Base-by-base conservation (phyloP, 1,140 invertebrate genomes). In the Neoseiulus cucumeris region DNA sequence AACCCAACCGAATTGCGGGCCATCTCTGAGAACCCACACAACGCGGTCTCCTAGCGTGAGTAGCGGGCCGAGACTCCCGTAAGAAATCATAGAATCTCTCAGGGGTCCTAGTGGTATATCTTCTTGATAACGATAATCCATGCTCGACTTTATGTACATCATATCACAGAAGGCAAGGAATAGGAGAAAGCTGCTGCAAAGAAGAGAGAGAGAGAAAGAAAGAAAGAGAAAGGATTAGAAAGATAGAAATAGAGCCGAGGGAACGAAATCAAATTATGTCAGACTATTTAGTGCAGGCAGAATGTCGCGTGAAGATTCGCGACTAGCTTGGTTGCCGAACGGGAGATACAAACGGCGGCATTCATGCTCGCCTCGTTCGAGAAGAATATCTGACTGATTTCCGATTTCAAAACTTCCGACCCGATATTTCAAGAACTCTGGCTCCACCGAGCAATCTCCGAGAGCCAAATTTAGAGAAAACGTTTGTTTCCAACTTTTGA, bases 21-120 rank as follows among this genome's bases (percentile, higher is more conserved):
- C 78, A 70, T 75, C 73, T 66, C 80, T 78, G 68, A 76, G 76
- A 0, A 79, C 71, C 81, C 81, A 82, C 12, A 82, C 76, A 20
- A 82, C 75, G 39, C 79, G 70, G 68, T 82, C 79, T 1, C 77
- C 77, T 4, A 80, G 70, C 45, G 72, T 67, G 20, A 80, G 68
- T n/a, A 74, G 75, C 59, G 71, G 70, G 18, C 68, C 47, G 30
- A 41, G 51, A 18, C 25, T 14, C 25, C 51, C 51, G 22, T 59
- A 59, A 14, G 51, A 59, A 29, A 59, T 59, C 14, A 59, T 59
- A 20, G 51, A 59, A 33, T 59, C 51, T 59, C 51, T 1, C 17
- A 59, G 22, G 2, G 22, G 51, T 2, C 51, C 51, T 5, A 33
- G 14, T 20, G 51, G 51, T 18, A 59, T 59, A 33, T 59, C 51